Conservation (phyloP, 2,888 invertebrate genomes). For the Amaurobius ferox region DNA sequence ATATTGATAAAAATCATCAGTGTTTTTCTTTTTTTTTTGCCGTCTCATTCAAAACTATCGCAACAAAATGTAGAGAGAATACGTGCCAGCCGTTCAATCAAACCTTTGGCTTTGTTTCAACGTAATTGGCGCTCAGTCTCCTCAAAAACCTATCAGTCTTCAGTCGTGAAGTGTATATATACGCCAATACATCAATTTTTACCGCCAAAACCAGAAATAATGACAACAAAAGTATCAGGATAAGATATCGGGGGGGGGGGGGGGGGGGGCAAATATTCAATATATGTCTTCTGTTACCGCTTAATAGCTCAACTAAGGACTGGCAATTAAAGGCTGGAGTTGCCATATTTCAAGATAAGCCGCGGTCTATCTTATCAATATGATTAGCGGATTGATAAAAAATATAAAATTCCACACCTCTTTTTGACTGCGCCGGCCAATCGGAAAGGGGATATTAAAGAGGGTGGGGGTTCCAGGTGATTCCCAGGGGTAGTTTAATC, state of each 20-base stretch:
- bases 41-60: constrained; percentile 43
- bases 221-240: constrained; percentile 47
- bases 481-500: constrained; percentile 59
- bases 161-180: constrained; percentile 39
- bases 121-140: neutral
- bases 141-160: constrained; percentile 37
- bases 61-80: constrained; percentile 31
- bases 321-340: constrained; percentile 50
- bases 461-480: constrained; percentile 52
- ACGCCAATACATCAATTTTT: constrained; percentile 50
- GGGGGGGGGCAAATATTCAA: constrained; percentile 20
- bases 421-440: constrained; percentile 47
- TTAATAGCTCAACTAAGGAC: constrained; percentile 52
- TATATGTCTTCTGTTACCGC: constrained; percentile 28
- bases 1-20: constrained; percentile 54
- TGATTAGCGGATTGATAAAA: constrained; percentile 2
- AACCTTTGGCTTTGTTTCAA: neutral
- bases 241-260: constrained; percentile 48
- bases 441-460: constrained; percentile 56
- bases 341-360: constrained; percentile 58
- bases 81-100: constrained; percentile 3
- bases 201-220: constrained; percentile 49
- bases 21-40: neutral
- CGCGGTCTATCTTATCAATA: constrained; percentile 54
- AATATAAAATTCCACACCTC: constrained; percentile 54